Evolutionary conservation across 2,113 vertebrate species (phyloP).

Genomic region (Salvelinus alpinus): DNA sequence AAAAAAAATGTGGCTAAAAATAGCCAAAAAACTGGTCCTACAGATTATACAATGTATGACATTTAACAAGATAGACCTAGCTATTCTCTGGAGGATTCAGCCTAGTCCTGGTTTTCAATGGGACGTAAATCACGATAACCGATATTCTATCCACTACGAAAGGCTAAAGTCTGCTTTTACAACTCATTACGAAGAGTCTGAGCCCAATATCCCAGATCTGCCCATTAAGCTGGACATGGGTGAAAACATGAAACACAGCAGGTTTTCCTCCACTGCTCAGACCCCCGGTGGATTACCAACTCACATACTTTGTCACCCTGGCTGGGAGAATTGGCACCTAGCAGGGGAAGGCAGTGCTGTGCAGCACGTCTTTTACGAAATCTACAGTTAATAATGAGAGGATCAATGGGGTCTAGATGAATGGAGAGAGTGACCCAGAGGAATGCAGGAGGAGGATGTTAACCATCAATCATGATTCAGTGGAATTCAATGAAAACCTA

Average conservation of each 20-base stretch:
- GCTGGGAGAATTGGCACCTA: slow-evolving; percentile 14
- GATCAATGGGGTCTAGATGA: slow-evolving; percentile 15
- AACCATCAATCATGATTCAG: slow-evolving; percentile 48
- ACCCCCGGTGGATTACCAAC: slow-evolving; percentile 17
- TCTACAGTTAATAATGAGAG: slow-evolving; percentile 29
- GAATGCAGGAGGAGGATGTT: background rate
- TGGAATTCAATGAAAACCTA: slow-evolving; percentile 33
- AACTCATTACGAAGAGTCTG: background rate
- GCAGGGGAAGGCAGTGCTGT: background rate
- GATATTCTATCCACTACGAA: slow-evolving; percentile 12
- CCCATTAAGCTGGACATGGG: background rate
- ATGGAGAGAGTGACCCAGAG: background rate
- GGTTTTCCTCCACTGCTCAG: background rate
- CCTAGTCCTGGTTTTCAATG: background rate
- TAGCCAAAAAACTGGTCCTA: too few species aligned
- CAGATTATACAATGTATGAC: background rate
- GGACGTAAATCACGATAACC: slow-evolving; percentile 7
- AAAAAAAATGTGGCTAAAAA: too few species aligned
- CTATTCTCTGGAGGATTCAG: background rate
- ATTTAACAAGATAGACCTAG: background rate
- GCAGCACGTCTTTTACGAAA: slow-evolving; percentile 2
- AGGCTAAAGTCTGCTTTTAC: slow-evolving; percentile 16
- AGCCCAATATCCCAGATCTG: slow-evolving; percentile 8
- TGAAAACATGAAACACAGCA: background rate
- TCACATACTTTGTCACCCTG: slow-evolving; percentile 27